Conservation (phyloP, 1,140 invertebrate genomes). For the Drosophila carrolli region DNA sequence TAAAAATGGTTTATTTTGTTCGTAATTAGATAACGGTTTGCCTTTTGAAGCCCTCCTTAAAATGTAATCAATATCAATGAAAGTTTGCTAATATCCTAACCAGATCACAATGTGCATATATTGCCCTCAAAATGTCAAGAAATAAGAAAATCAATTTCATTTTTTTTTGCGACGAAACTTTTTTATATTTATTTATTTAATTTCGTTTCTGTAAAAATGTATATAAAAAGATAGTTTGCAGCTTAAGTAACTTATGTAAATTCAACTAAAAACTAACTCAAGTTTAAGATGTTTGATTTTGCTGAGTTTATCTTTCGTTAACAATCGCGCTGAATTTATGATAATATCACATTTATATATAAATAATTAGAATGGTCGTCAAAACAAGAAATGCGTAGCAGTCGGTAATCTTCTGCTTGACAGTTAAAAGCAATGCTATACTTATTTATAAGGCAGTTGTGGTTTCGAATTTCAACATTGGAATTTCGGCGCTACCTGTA, state of each 20-base stretch:
- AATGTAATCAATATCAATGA: too few relatives aligned
- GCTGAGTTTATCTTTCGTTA: slow-evolving; percentile 16
- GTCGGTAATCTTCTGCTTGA: slow-evolving; percentile 8
- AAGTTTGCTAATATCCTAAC: too few relatives aligned
- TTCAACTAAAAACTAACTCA: slow-evolving; percentile 27
- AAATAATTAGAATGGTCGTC: slow-evolving; percentile 60
- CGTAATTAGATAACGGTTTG: background rate
- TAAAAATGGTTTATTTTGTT: background rate
- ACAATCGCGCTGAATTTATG: slow-evolving; percentile 62
- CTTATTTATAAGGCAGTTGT: slow-evolving; percentile 75
- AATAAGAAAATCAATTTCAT: background rate
- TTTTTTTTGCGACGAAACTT: background rate
- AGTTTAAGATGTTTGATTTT: slow-evolving; percentile 16
- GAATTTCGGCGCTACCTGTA: slow-evolving; percentile 26
- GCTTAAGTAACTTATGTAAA: slow-evolving; percentile 32
- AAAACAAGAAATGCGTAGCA: slow-evolving; percentile 23
- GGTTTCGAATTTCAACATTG: slow-evolving; percentile 45
- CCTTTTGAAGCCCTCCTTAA: too few relatives aligned
- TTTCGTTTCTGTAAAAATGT: slow-evolving; percentile 21
- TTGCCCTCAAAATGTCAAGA: too few relatives aligned
- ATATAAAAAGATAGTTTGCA: slow-evolving; percentile 29
- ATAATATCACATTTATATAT: slow-evolving; percentile 80
- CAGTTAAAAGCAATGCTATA: slow-evolving; percentile 59
- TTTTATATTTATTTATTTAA: slow-evolving; percentile 17
- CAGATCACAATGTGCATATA: too few relatives aligned